Conservation (phyloP, 2,113 vertebrate species). For the Xiphophorus couchianus region DNA sequence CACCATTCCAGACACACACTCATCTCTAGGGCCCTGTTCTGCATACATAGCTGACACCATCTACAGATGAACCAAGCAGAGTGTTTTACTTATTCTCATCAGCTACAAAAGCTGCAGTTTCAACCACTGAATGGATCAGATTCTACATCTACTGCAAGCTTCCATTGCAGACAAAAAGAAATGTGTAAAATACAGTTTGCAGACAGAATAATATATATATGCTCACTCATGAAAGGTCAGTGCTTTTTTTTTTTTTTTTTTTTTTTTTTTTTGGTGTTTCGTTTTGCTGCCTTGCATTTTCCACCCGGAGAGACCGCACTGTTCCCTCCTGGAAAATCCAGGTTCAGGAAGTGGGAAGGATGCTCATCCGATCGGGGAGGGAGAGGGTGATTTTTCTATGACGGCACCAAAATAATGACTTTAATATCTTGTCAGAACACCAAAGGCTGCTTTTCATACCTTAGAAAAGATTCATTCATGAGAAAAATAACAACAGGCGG, state of each 20-base stretch:
- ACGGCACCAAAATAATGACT: conserved; percentile 1
- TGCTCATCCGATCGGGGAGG: conserved; percentile 4
- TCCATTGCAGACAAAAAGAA: conserved; percentile 42
- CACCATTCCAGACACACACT: not conserved
- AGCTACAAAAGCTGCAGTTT: conserved; percentile 35
- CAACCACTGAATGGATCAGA: conserved; percentile 61
- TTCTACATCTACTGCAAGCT: conserved; percentile 40
- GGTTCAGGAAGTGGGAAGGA: conserved; percentile 9
- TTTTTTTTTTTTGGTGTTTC: conserved; percentile 49
- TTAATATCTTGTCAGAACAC: conserved; percentile 5
- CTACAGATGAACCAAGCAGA: conserved; percentile 26
- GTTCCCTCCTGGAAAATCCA: conserved; percentile 26
- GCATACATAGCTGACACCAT: conserved; percentile 26
- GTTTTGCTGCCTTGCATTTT: conserved; percentile 34
- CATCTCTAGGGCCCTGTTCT: conserved; percentile 21
- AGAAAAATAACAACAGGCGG: not conserved
- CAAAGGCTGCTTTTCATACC: conserved; percentile 3
- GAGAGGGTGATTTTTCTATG: conserved; percentile 9
- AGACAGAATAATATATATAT: conserved; percentile 41
- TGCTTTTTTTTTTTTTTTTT: conserved; percentile 29
- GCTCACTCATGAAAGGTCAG: conserved; percentile 60
- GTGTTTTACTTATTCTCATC: conserved; percentile 7
- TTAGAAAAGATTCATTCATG: conserved; percentile 32
- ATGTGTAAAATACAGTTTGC: conserved; percentile 54
- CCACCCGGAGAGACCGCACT: conserved; percentile 1